Evolutionary conservation across 2,888 invertebrate genomes (phyloP).

Genomic region (Pseudococcus viburni): DNA sequence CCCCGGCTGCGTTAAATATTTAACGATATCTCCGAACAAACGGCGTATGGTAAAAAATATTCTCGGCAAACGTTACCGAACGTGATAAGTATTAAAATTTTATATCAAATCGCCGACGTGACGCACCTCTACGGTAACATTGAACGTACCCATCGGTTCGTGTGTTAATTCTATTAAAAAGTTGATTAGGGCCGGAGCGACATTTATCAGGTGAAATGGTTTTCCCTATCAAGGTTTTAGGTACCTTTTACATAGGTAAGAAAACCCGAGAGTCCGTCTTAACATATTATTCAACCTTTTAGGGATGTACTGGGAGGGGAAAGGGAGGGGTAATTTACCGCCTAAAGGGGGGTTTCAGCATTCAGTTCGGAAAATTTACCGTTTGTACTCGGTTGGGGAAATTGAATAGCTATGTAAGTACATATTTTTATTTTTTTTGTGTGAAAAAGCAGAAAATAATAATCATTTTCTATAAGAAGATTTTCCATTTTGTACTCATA

Average conservation of each 20-base stretch:
- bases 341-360: too few species aligned
- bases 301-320: too few species aligned
- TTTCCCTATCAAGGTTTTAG: not conserved
- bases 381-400: too few species aligned
- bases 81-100: slow-evolving; percentile 10
- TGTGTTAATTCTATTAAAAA: slow-evolving; percentile 27
- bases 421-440: too few species aligned
- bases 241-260: not conserved
- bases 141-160: not conserved
- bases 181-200: not conserved
- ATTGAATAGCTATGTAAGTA: too few species aligned
- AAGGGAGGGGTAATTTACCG: too few species aligned
- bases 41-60: not conserved
- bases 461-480: too few species aligned
- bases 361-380: too few species aligned
- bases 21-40: slow-evolving; percentile 39
- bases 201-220: not conserved
- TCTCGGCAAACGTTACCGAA: not conserved
- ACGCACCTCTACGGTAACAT: not conserved
- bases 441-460: too few species aligned
- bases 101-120: not conserved
- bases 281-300: not conserved
- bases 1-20: not conserved
- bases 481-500: too few species aligned
- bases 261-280: not conserved